Base-by-base conservation (phyloP, 2,113 vertebrate species). In the Megaleporinus macrocephalus region DNA sequence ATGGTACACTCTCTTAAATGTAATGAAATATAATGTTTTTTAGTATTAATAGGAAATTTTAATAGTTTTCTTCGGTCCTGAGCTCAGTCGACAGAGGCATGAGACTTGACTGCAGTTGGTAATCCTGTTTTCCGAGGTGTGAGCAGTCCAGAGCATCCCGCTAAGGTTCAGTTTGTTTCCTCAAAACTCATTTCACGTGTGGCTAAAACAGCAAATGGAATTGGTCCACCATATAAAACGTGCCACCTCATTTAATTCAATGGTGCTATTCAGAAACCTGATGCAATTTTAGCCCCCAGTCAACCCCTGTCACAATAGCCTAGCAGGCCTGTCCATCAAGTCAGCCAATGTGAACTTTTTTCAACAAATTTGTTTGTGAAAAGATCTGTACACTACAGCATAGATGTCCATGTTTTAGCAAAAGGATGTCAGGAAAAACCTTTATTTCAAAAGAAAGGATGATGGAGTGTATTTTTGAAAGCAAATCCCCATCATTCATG, bases 161-260 rank as follows among this genome's bases (percentile, higher is more conserved):
- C 66, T 66, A 51, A 41, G 24, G 47, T 73, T 66, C 71, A 36
- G 72, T 69, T 66, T 76, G 77, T 77, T 86, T 80, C 81, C 77
- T 57, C 73, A 65, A 76, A 85, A 80, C 81, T 80, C 65, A 86
- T 86, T 86, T 83, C 81, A 86, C 81, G 78, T 81, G 81, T 86
- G 85, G 85, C 73, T 83, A 78, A 76, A 81, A 83, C 81, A 81
- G 78, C 51, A 77, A 86, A 86, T 86, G 81, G 73, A 83, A 76
- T 69, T 68, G 51, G 81, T 69, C 62, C 80, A 61, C 62, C 79
- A 36, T 78, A 68, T 73, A 73, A 76, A 73, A 83, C 29, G 73
- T 80, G 49, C 73, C 81, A 83, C 66, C 73, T 80, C 78, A 83
- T 83, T 83, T 86, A 59, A 80, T 79, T 80, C 65, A 76, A 76